These are phyloP conservation scores for Melanotaenia maccullochi DNA, from an alignment of 2,797 vertebrate genomes.

Conservation along the genomic window DNA sequence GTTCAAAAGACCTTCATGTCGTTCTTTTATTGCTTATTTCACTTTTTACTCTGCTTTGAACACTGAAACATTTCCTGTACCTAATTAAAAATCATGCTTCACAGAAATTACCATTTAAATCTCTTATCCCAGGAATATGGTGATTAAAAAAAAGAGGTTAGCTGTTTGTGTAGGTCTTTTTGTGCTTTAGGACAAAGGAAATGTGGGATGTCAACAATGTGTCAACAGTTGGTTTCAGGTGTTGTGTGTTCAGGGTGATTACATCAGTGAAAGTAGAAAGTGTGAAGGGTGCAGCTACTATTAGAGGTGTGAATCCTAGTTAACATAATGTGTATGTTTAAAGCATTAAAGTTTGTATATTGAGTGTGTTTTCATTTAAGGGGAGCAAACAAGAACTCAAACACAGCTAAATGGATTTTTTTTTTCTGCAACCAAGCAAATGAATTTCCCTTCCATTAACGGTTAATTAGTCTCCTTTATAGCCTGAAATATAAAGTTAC, in stretches of 20 bases:
- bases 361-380: constrained; percentile 35
- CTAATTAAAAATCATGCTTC: background rate
- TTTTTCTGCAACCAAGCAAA: background rate
- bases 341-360: constrained; percentile 40
- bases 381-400: constrained; percentile 2
- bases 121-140: background rate
- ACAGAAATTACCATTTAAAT: constrained; percentile 1
- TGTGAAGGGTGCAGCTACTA: constrained; percentile 62
- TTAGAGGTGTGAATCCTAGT: constrained; percentile 32
- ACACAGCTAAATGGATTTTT: background rate
- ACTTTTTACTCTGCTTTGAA: background rate
- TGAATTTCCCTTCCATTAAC: constrained; percentile 1
- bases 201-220: constrained; percentile 24
- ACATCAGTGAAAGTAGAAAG: constrained; percentile 65
- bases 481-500: background rate
- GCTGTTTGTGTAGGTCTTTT: constrained; percentile 13
- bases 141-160: background rate
- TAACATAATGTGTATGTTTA: constrained; percentile 45
- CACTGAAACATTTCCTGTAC: background rate
- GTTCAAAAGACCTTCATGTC: background rate
- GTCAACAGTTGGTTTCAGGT: constrained; percentile 35
- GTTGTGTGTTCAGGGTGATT: constrained; percentile 33
- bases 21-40: background rate
- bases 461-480: background rate
- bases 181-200: constrained; percentile 9